phyloP scores from a whole-genome alignment of 2,888 invertebrate species.

The Sinopyrophorus schimmeli region DNA sequence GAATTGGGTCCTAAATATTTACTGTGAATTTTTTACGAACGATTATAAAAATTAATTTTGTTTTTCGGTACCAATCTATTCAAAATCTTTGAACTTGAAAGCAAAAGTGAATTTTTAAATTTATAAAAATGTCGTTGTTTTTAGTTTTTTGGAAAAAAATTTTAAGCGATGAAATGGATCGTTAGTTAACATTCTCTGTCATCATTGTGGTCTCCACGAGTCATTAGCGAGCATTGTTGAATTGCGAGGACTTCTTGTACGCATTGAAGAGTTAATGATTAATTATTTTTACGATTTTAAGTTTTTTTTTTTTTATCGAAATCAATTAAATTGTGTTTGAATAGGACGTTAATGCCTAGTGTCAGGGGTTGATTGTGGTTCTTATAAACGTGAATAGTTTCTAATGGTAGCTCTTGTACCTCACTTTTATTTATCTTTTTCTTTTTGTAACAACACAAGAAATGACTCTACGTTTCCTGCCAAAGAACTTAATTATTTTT shows the following conservation, averaged over 20 bases:
- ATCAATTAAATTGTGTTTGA: conserved; percentile 49
- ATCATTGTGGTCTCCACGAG: conserved; percentile 51
- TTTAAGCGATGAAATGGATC: conserved; percentile 53
- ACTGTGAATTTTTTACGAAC: no score
- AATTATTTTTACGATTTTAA: conserved; percentile 51
- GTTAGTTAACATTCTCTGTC: conserved; percentile 53
- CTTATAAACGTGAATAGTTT: conserved; percentile 37
- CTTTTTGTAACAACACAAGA: no score
- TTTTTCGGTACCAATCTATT: no score
- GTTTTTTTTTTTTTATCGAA: conserved; percentile 52
- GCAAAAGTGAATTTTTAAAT: no score
- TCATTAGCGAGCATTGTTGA: conserved; percentile 52
- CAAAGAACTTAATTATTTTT: no score
- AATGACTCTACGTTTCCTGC: no score
- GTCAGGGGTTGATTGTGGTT: conserved; percentile 41
- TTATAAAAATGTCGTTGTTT: background rate
- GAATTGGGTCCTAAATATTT: no score
- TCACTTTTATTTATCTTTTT: no score
- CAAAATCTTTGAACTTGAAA: no score
- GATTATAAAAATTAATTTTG: no score
- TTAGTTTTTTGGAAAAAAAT: conserved; percentile 24
- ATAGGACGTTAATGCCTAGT: conserved; percentile 41
- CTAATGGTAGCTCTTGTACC: conserved; percentile 26
- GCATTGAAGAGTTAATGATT: conserved; percentile 52
- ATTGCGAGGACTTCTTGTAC: conserved; percentile 45